phyloP scores from a whole-genome alignment of 2,888 invertebrate species.

The Agapetus fuscipes region DNA sequence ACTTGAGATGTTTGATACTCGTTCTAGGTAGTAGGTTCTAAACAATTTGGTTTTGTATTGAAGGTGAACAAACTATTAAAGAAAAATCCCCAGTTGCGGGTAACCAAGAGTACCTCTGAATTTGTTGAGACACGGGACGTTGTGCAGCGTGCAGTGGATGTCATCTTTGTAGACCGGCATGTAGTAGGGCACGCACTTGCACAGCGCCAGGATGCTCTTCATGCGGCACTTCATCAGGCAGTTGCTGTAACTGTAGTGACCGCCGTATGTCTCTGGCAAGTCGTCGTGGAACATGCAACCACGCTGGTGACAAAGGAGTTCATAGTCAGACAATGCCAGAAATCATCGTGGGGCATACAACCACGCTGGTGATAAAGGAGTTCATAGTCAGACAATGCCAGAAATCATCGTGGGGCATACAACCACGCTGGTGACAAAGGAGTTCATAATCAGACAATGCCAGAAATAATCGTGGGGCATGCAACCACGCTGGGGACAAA shows the following conservation, averaged over 20 bases:
- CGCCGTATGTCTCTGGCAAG: conserved; percentile 25
- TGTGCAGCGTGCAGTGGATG: conserved; percentile 29
- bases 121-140: conserved; percentile 28
- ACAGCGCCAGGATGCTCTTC: conserved; percentile 40
- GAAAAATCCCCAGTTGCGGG: too few relatives aligned
- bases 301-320: conserved; percentile 33
- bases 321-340: too few relatives aligned
- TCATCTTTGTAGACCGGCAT: conserved; percentile 29
- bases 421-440: too few relatives aligned
- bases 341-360: too few relatives aligned
- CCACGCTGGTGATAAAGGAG: too few relatives aligned
- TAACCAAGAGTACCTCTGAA: conserved; percentile 29
- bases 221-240: conserved; percentile 52
- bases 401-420: too few relatives aligned
- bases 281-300: conserved; percentile 48
- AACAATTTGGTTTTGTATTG: too few relatives aligned
- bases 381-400: too few relatives aligned
- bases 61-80: too few relatives aligned
- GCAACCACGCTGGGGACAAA: conserved; percentile 46
- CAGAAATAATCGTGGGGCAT: conserved; percentile 44
- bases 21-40: too few relatives aligned
- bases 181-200: conserved; percentile 51
- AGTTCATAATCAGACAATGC: too few relatives aligned
- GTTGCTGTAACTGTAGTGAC: conserved; percentile 48
- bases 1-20: too few relatives aligned